Evolutionary conservation across 2,797 vertebrate species (phyloP), one percentile per base, ranked within the genome.

Genomic region (Tokudaia muenninki): DNA sequence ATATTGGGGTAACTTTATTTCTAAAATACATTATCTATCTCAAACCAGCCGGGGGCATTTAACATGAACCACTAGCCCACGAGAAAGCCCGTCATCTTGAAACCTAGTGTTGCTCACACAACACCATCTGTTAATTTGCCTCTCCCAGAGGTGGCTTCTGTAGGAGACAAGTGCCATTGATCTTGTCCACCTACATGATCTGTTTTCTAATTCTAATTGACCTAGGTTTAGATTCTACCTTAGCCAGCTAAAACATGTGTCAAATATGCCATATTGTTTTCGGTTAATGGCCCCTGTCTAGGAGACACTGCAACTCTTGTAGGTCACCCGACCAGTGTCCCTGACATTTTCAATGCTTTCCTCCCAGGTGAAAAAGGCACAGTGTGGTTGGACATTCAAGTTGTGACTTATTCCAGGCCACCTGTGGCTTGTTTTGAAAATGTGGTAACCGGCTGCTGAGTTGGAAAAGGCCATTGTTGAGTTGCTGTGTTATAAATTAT

Each of bases 261-360:
- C 74, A 98, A 97, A 97, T 98, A 90, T 97, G 92, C 84, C 96
- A 34, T 96, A 94, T 87, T 95, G 44, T 57, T 94, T 98, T 97
- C 96, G 79, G 88, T 97, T 98, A 98, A 97, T 96, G 97, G 87
- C 67, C 74, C 84, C 94, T 44, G 95, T 97, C 96, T 65, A 95
- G 90, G 95, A 97, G 97, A 96, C 63, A 81, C 0, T 90, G 93
- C 79, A 91, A n/a, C 74, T 97, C 97, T 96, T 95, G 57, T 92
- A 95, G 41, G 83, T 97, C 92, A 92, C 82, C 34, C 37, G 52
- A 95, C 87, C 29, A 83, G 63, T 95, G 97, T 97, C 16, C 93
- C 98, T 97, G 79, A 87, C 44, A 61, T 84, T 97, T 77, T 59
- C 97, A 97, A 93, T 2, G 21, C 11, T 97, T 96, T 96, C 57